phyloP scores from a whole-genome alignment of 2,113 vertebrate genomes.

The Galbula dea region DNA sequence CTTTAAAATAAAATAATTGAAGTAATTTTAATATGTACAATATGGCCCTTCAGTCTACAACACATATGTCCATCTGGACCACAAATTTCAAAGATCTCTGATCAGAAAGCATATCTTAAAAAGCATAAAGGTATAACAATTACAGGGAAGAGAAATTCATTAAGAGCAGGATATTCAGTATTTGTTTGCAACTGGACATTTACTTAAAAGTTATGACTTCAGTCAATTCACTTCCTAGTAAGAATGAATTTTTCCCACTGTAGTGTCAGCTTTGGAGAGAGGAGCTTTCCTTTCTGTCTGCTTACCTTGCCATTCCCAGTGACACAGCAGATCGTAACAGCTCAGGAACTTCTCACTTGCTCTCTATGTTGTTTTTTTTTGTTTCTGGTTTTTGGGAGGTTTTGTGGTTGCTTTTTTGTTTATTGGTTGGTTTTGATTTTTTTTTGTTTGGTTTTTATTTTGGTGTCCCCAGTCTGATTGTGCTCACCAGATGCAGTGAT shows the following conservation, averaged over 20 bases:
- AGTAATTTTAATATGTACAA: not conserved
- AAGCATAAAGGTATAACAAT: not conserved
- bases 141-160: not conserved
- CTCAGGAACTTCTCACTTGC: constrained; percentile 42
- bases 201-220: not conserved
- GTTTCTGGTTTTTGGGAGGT: too few species aligned
- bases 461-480: not conserved
- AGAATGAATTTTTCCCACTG: constrained; percentile 68
- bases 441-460: too few species aligned
- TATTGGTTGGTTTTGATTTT: too few species aligned
- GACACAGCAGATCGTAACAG: constrained; percentile 67
- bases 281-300: constrained; percentile 28
- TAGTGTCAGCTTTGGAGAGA: not conserved
- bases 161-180: not conserved
- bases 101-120: not conserved
- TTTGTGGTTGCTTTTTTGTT: too few species aligned
- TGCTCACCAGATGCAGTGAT: constrained; percentile 63
- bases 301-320: constrained; percentile 61
- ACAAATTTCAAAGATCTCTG: not conserved
- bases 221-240: not conserved
- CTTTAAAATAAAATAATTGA: not conserved
- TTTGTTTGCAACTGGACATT: not conserved
- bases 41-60: not conserved
- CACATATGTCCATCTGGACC: not conserved
- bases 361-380: not conserved